Percentiles rank a stretch among this genome's conserved stretches.
Conservation (phyloP, 2,888 invertebrate species). For the Smittia sp. region DNA sequence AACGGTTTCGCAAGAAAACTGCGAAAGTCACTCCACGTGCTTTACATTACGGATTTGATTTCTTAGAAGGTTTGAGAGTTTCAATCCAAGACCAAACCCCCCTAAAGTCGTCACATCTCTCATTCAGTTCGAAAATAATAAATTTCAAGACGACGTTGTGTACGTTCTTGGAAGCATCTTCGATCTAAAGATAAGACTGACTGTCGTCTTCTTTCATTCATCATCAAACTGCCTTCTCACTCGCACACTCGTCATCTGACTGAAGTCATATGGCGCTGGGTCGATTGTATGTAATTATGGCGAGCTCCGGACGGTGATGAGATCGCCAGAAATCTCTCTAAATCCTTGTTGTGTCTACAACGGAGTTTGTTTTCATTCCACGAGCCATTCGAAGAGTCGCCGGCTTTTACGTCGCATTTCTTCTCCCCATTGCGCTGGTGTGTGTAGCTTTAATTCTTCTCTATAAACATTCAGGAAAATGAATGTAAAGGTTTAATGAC, state of each 20-base stretch:
- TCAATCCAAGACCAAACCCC: too few species aligned
- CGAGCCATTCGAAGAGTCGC: conserved; percentile 14
- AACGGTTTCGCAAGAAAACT: too few species aligned
- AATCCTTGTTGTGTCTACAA: background rate
- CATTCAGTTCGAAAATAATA: too few species aligned
- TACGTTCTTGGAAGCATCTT: too few species aligned
- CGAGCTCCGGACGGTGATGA: too few species aligned
- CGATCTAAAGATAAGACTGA: background rate
- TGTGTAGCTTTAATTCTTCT: conserved; percentile 38
- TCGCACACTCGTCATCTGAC: background rate
- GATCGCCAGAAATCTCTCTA: too few species aligned
- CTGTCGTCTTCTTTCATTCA: background rate
- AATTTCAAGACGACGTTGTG: too few species aligned
- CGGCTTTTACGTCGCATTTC: conserved; percentile 30
- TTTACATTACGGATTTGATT: too few species aligned
- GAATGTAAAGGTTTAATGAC: conserved; percentile 37
- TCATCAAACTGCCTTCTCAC: background rate
- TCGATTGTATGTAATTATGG: too few species aligned
- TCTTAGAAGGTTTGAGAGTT: too few species aligned
- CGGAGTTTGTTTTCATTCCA: background rate
- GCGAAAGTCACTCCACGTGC: too few species aligned
- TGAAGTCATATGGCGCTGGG: background rate
- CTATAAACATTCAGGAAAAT: conserved; percentile 38
- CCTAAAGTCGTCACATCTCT: too few species aligned
- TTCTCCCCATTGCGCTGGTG: conserved; percentile 5